Evolutionary conservation across 2,797 vertebrate genomes (phyloP).

Genomic region (Pseudotriccus pelzelni): DNA sequence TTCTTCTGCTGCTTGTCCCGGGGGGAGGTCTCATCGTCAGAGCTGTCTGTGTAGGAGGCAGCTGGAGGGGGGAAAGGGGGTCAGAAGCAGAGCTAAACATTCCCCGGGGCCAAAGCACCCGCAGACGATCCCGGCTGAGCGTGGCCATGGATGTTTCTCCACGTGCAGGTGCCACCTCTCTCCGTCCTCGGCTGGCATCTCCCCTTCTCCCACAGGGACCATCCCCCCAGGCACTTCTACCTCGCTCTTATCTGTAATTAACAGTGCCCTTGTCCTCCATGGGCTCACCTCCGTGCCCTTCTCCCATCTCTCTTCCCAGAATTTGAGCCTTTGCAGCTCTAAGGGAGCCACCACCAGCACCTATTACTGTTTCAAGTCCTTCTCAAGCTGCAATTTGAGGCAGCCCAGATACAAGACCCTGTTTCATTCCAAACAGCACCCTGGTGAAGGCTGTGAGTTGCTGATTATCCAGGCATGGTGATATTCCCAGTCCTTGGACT

Average conservation of each 20-base stretch:
- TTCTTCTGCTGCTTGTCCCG: constrained; percentile 98
- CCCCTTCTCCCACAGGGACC: accelerated
- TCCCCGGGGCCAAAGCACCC: neutral
- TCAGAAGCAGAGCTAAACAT: neutral
- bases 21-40: constrained; percentile 96
- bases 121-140: neutral
- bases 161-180: accelerated
- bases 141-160: accelerated
- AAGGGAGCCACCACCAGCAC: neutral
- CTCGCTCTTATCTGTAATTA: neutral
- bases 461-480: accelerated
- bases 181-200: accelerated
- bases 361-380: too few relatives aligned
- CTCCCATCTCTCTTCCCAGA: neutral
- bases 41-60: constrained; percentile 98
- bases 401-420: too few relatives aligned
- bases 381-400: neutral
- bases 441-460: too few relatives aligned
- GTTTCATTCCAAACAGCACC: neutral
- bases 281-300: neutral
- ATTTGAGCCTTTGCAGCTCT: neutral
- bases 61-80: constrained; percentile 74
- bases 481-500: neutral
- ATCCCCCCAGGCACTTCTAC: neutral
- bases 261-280: accelerated